Evolutionary conservation across 2,888 invertebrate genomes (phyloP), one percentile per base, ranked within the genome.

Genomic region (Mythimna pallens): DNA sequence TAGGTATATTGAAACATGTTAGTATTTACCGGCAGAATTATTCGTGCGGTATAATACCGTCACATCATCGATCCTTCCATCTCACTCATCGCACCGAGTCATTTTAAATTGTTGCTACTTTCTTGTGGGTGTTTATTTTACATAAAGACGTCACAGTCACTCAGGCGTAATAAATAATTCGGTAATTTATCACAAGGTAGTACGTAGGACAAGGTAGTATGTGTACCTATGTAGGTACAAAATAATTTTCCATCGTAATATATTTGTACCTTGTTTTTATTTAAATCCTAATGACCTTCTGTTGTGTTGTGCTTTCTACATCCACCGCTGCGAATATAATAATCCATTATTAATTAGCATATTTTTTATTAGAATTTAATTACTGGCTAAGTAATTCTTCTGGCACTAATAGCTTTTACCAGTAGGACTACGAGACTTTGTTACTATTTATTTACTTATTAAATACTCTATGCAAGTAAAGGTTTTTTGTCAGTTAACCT

Each of bases 11-110:
- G 5, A 59, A 55, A 73, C 59, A 61, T 47, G 71, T 76, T 68
- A 73, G 66, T 65, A 65, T 57, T 22, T 34, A 54, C 52, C 52
- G 36, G 20, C 22, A 65, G 57, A 70, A 67, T 67, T 73, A 72
- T 81, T 67, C 74, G 52, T 30, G 59, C 70, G 69, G 62, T 43
- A 65, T 40, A 54, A 43, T 63, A 69, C 58, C 65, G 64, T 52
- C 43, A 68, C 66, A 59, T 25, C 82, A 78, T 78, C 78, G 80
- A 79, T 47, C 67, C 70, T 66, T 30, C 52, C 55, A 71, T 25
- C 34, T 63, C 52, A 47, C 62, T 43, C 62, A 36, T 78, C 59
- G 54, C 59, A 61, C 54, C n/a, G n/a, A 69, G 7, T 36, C 12
- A 78, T 78, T 74, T 61, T 74, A 12, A 78, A 70, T 70, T 8